A percentile compares a stretch with the other conserved stretches of the same genome.
Evolutionary conservation across 2,888 invertebrate genomes (phyloP).

Genomic region (Troides oblongomaculatus): DNA sequence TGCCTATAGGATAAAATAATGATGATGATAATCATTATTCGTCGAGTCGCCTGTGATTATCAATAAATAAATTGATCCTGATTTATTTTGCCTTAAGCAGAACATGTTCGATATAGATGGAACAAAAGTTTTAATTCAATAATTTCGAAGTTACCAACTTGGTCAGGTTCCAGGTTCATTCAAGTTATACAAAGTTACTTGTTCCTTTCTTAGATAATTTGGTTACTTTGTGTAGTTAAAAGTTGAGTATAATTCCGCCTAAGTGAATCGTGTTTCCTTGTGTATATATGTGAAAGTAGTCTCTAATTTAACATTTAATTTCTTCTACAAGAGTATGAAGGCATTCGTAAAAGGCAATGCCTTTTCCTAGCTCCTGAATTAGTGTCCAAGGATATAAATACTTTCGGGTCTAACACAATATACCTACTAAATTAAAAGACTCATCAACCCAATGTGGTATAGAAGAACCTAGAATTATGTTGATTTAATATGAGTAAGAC

Average conservation of each 20-base stretch:
- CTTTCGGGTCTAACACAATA: too few species aligned
- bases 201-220: not conserved
- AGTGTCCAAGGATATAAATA: too few species aligned
- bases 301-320: not conserved
- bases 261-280: not conserved
- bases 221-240: not conserved
- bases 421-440: too few species aligned
- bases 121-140: conserved; percentile 17
- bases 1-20: too few species aligned
- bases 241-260: not conserved
- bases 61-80: not conserved
- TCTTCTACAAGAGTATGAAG: too few species aligned
- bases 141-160: conserved; percentile 13
- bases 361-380: too few species aligned
- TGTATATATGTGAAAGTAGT: not conserved
- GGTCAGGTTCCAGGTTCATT: conserved; percentile 5
- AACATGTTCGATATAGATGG: not conserved
- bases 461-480: too few species aligned
- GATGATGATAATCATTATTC: not conserved
- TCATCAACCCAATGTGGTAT: too few species aligned
- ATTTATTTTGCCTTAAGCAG: not conserved
- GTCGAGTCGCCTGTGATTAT: not conserved
- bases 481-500: too few species aligned
- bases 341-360: too few species aligned
- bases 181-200: conserved; percentile 7